phyloP scores from a whole-genome alignment of 2,888 invertebrate species.

The Nephrotoma appendiculata region DNA sequence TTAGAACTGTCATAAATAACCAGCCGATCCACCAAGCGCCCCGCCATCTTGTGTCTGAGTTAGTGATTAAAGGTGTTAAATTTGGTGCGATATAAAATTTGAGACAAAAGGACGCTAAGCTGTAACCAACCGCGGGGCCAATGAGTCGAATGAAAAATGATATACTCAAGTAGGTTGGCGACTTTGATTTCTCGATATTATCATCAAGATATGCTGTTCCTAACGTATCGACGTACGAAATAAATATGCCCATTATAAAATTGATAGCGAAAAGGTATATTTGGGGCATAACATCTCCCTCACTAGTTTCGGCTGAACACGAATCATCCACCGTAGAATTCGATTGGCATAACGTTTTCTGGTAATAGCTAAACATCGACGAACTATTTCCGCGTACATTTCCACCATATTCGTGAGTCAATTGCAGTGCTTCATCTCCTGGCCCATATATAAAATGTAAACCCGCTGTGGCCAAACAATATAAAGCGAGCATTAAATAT shows the following conservation, averaged over 20 bases:
- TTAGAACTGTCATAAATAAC: constrained; percentile 37
- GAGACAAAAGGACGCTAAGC: constrained; percentile 39
- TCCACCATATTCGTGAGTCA: constrained; percentile 35
- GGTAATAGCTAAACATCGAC: neutral
- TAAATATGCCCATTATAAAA: neutral
- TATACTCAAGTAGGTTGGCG: constrained; percentile 29
- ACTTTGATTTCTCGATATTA: neutral
- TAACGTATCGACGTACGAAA: constrained; percentile 9
- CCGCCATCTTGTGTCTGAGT: constrained; percentile 49
- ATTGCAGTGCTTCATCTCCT: constrained; percentile 38
- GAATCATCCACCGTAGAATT: neutral
- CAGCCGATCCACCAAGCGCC: constrained; percentile 63
- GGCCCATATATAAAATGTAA: constrained; percentile 46
- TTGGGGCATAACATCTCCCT: neutral
- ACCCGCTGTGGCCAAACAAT: constrained; percentile 24
- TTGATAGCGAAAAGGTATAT: neutral
- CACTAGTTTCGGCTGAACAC: neutral
- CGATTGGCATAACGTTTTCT: neutral
- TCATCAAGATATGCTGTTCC: neutral
- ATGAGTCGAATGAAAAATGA: constrained; percentile 43
- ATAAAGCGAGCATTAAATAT: neutral
- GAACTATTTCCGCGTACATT: neutral
- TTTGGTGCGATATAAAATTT: constrained; percentile 42
- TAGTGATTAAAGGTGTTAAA: constrained; percentile 40
- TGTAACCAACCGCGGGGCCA: constrained; percentile 45